phyloP scores from a whole-genome alignment of 2,888 invertebrate genomes.

The Auanema sp. region DNA sequence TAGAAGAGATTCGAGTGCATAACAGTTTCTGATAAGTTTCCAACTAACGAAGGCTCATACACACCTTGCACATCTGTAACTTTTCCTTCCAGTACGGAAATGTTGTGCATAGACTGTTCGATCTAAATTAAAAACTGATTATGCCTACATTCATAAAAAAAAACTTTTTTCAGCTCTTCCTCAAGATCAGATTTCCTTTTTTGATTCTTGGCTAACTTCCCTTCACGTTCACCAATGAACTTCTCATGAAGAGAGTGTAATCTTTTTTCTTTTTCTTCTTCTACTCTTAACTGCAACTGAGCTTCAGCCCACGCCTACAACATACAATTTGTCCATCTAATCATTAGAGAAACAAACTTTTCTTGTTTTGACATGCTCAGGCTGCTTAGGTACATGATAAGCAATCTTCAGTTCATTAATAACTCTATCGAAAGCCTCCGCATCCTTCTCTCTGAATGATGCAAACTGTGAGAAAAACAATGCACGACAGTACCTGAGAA shows the following conservation, averaged over 20 bases:
- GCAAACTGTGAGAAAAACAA: slow-evolving; percentile 3
- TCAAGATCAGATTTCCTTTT: slow-evolving; percentile 32
- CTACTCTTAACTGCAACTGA: slow-evolving; percentile 49
- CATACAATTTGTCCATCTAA: neutral
- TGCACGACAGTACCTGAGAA: slow-evolving; percentile 22
- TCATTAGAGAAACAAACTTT: slow-evolving; percentile 27
- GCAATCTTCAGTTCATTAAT: slow-evolving; percentile 57
- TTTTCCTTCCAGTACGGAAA: slow-evolving; percentile 19
- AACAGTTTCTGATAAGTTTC: slow-evolving; percentile 48
- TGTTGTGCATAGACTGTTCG: slow-evolving; percentile 13
- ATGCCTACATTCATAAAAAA: neutral
- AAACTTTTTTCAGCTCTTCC: slow-evolving; percentile 27
- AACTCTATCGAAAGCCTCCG: slow-evolving; percentile 40
- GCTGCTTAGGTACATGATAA: slow-evolving; percentile 57
- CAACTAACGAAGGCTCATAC: slow-evolving; percentile 53
- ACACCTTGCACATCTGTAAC: slow-evolving; percentile 26
- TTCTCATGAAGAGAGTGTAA: slow-evolving; percentile 45
- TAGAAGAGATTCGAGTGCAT: slow-evolving; percentile 54
- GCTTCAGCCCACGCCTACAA: slow-evolving; percentile 59
- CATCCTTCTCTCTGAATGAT: slow-evolving; percentile 34
- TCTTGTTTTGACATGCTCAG: slow-evolving; percentile 51
- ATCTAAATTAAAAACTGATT: slow-evolving; percentile 10
- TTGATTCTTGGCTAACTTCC: slow-evolving; percentile 19
- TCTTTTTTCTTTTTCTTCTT: slow-evolving; percentile 56
- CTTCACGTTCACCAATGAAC: slow-evolving; percentile 12